Evolutionary conservation across 1,140 invertebrate genomes (phyloP).

Genomic region (Bombus vancouverensis): DNA sequence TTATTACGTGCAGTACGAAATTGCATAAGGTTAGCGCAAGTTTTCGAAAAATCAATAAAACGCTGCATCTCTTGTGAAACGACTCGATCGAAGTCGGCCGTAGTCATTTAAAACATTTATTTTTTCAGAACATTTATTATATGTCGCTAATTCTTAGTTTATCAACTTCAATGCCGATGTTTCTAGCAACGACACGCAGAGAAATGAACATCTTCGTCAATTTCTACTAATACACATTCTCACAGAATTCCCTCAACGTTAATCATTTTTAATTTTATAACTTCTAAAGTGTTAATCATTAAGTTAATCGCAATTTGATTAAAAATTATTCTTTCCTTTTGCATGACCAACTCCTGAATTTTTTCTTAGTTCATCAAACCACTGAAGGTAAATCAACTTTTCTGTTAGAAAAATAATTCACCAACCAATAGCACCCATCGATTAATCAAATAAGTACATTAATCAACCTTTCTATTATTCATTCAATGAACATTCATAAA

Average conservation of each 20-base stretch:
- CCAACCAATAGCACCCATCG: too few species aligned
- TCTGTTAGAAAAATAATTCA: not conserved
- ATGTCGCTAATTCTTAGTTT: not conserved
- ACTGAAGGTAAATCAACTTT: not conserved
- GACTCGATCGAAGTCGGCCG: not conserved
- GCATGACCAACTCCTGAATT: not conserved
- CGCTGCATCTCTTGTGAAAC: not conserved
- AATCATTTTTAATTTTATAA: not conserved
- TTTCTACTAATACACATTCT: not conserved
- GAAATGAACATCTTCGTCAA: not conserved
- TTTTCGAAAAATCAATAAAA: slow-evolving; percentile 24
- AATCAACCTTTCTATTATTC: not conserved
- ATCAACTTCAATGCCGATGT: not conserved
- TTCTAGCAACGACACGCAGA: not conserved
- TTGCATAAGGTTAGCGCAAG: slow-evolving; percentile 7
- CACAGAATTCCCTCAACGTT: not conserved
- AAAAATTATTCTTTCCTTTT: not conserved
- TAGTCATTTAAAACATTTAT: slow-evolving; percentile 10
- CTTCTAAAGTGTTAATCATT: not conserved
- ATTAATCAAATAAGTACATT: not conserved
- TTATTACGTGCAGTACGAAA: not conserved
- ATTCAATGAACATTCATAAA: not conserved
- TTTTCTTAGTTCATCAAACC: not conserved
- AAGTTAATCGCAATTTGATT: not conserved
- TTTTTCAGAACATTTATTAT: slow-evolving; percentile 3